A percentile compares a stretch with the other conserved stretches of the same genome.
phyloP scores from a whole-genome alignment of 2,113 vertebrate species.

The Corvus cornix region DNA sequence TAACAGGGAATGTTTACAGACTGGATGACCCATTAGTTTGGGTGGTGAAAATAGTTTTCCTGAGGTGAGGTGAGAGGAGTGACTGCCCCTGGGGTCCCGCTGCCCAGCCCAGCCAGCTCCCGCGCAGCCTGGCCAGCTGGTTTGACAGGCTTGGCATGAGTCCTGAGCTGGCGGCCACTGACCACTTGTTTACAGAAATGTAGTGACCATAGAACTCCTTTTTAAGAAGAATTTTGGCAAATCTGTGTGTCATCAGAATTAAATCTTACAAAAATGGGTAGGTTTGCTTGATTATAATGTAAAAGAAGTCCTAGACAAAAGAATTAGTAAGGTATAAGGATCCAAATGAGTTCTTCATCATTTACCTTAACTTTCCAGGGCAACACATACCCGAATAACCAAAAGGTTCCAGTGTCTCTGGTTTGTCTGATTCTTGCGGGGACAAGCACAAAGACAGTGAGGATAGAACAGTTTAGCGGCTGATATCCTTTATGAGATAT shows the following conservation, averaged over 20 bases:
- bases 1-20: not conserved
- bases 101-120: not conserved
- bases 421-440: not conserved
- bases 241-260: not conserved
- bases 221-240: not conserved
- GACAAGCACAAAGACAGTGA: not conserved
- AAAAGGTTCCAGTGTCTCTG: not conserved
- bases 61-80: not conserved
- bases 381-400: rapidly evolving
- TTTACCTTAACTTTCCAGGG: not conserved
- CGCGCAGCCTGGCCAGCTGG: not conserved
- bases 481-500: not conserved
- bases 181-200: not conserved
- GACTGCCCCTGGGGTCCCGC: not conserved
- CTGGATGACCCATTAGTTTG: not conserved
- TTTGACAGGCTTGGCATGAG: not conserved
- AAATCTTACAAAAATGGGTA: not conserved
- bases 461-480: not conserved
- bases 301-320: not conserved
- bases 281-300: not conserved
- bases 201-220: not conserved
- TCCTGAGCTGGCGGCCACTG: not conserved
- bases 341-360: not conserved
- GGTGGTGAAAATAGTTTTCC: not conserved
- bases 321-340: not conserved